phyloP scores from a whole-genome alignment of 2,888 invertebrate species.

The Phengaris arion region DNA sequence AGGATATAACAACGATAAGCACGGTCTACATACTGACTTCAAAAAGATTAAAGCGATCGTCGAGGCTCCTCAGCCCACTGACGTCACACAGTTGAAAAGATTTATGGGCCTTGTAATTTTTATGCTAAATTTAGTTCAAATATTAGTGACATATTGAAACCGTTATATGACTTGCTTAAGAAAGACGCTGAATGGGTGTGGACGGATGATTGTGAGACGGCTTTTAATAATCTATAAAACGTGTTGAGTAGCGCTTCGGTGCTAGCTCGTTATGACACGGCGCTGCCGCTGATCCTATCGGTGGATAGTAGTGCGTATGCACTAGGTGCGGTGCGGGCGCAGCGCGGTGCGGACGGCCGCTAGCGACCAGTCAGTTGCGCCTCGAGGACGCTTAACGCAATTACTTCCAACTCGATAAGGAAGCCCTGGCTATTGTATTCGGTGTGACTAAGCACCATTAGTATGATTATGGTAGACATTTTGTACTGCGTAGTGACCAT shows the following conservation, averaged over 20 bases:
- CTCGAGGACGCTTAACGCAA: slow-evolving; percentile 38
- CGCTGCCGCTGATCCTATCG: slow-evolving; percentile 27
- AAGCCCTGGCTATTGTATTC: slow-evolving; percentile 40
- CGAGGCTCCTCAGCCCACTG: slow-evolving; percentile 25
- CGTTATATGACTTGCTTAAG: slow-evolving; percentile 32
- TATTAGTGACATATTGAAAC: slow-evolving; percentile 29
- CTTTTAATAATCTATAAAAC: slow-evolving; percentile 29
- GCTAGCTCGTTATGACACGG: slow-evolving; percentile 34
- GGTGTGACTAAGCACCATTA: slow-evolving; percentile 40
- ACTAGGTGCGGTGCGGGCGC: slow-evolving; percentile 30
- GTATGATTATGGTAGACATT: slow-evolving; percentile 36
- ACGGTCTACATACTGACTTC: too few relatives aligned
- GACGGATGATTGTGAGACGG: slow-evolving; percentile 30
- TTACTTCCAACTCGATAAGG: slow-evolving; percentile 43
- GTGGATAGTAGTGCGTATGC: slow-evolving; percentile 17
- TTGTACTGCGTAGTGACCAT: slow-evolving; percentile 52
- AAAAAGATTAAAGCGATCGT: slow-evolving; percentile 26
- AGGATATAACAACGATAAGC: too few relatives aligned
- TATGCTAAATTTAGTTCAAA: slow-evolving; percentile 31
- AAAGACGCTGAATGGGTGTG: slow-evolving; percentile 29
- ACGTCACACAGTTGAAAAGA: slow-evolving; percentile 35
- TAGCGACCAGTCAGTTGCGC: slow-evolving; percentile 38
- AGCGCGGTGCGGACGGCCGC: slow-evolving; percentile 33
- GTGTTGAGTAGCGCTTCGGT: slow-evolving; percentile 27
- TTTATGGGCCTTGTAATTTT: slow-evolving; percentile 33